These are phyloP conservation scores for Spilosoma lubricipeda DNA, from an alignment of 2,888 invertebrate species.

Conservation along the genomic window DNA sequence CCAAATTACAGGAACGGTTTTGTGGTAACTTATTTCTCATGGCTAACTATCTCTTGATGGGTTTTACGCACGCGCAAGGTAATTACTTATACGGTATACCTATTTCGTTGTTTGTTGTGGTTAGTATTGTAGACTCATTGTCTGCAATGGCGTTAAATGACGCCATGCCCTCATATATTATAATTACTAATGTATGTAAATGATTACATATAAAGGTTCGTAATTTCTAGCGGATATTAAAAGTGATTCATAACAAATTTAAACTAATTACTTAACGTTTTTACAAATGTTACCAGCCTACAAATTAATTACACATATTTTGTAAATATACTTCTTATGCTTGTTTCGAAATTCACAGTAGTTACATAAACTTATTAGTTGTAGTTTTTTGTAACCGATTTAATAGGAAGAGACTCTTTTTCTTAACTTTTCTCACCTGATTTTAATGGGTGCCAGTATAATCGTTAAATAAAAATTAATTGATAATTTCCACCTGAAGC, in stretches of 20 bases:
- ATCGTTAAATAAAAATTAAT: too few relatives aligned
- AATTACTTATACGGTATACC: not conserved
- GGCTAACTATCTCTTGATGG: not conserved
- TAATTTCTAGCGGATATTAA: not conserved
- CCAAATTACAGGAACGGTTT: not conserved
- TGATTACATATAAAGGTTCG: not conserved
- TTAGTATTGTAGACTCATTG: conserved; percentile 5
- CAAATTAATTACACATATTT: not conserved
- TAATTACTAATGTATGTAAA: not conserved
- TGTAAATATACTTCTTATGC: not conserved
- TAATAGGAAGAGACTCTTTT: too few relatives aligned
- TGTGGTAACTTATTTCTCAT: not conserved
- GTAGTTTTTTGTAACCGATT: too few relatives aligned
- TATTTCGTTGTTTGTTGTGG: conserved; percentile 5
- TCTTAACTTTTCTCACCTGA: too few relatives aligned
- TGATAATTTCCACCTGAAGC: too few relatives aligned
- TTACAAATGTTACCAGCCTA: too few relatives aligned
- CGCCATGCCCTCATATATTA: not conserved
- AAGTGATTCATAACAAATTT: not conserved
- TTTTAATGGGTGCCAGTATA: too few relatives aligned
- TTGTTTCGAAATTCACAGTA: not conserved
- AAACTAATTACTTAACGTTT: not conserved
- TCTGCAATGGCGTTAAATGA: not conserved
- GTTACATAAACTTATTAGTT: not conserved
- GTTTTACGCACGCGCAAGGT: not conserved